Conservation (phyloP, 1,140 invertebrate species). For the Nasonia longicornis region DNA sequence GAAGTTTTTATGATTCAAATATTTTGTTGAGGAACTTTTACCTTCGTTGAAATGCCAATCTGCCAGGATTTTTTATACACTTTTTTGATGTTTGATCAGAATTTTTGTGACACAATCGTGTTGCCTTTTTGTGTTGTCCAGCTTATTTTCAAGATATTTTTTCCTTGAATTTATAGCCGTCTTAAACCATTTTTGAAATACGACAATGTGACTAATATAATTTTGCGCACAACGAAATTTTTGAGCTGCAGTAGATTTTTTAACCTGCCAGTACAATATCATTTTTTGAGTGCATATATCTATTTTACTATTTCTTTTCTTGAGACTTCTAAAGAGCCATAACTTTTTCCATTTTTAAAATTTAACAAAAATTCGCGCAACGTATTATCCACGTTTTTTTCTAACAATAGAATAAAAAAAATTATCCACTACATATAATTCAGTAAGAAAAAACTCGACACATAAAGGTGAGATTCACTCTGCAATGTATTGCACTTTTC, state of each 20-base stretch:
- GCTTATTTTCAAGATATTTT: slow-evolving; percentile 14
- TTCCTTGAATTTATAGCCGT: slow-evolving; percentile 1
- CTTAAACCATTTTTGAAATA: background rate
- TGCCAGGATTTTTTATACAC: slow-evolving; percentile 31
- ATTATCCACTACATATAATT: slow-evolving; percentile 33
- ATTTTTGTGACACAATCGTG: slow-evolving; percentile 27
- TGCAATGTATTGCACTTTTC: slow-evolving; percentile 55
- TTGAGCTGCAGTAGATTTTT: background rate
- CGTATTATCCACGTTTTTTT: background rate
- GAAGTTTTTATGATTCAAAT: background rate
- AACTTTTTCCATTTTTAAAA: background rate
- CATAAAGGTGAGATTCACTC: slow-evolving; percentile 65
- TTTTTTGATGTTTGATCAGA: slow-evolving; percentile 38
- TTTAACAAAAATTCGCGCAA: slow-evolving; percentile 14
- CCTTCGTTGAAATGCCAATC: slow-evolving; percentile 43
- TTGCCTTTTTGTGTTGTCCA: slow-evolving; percentile 9
- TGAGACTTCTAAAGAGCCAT: background rate
- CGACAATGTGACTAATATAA: background rate
- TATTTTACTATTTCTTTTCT: background rate
- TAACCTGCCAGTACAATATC: background rate
- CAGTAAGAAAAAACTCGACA: slow-evolving; percentile 35
- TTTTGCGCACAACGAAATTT: background rate
- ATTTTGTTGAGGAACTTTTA: slow-evolving; percentile 3
- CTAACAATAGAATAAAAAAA: slow-evolving; percentile 8
- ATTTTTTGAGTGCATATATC: background rate